Conservation (phyloP, 2,888 invertebrate genomes). For the Heliconius charithonia region DNA sequence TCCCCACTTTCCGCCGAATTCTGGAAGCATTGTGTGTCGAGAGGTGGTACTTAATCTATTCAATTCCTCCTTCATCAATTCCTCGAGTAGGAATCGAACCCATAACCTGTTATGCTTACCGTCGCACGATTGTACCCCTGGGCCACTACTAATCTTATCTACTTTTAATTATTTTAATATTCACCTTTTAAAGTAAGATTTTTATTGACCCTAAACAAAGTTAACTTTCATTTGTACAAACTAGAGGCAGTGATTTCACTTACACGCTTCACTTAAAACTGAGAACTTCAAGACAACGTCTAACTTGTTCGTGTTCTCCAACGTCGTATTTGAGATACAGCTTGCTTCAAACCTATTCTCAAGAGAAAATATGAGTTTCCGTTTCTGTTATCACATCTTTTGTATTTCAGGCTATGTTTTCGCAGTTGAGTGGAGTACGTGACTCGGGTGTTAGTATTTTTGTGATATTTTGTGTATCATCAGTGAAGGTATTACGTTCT, state of each 20-base stretch:
- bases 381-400: conserved; percentile 26
- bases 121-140: too few relatives aligned
- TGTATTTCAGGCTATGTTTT: conserved; percentile 19
- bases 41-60: too few relatives aligned
- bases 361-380: conserved; percentile 26
- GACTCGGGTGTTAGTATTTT: conserved; percentile 12
- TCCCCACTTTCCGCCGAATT: too few relatives aligned
- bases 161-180: too few relatives aligned
- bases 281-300: conserved; percentile 16
- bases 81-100: too few relatives aligned
- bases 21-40: too few relatives aligned
- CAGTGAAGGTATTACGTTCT: not conserved
- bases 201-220: too few relatives aligned
- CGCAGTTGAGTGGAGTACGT: conserved; percentile 25
- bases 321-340: conserved; percentile 10
- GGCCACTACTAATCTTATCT: too few relatives aligned
- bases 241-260: not conserved
- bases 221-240: too few relatives aligned
- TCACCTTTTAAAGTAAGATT: too few relatives aligned
- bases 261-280: conserved; percentile 11
- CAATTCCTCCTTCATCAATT: too few relatives aligned
- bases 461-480: conserved; percentile 7
- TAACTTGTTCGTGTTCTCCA: conserved; percentile 15
- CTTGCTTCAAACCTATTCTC: conserved; percentile 26
- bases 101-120: too few relatives aligned